A percentile compares a stretch with the other conserved stretches of the same genome.
These are phyloP conservation scores for Calephelis virginiensis DNA, from an alignment of 1,140 invertebrate species.

Conservation along the genomic window DNA sequence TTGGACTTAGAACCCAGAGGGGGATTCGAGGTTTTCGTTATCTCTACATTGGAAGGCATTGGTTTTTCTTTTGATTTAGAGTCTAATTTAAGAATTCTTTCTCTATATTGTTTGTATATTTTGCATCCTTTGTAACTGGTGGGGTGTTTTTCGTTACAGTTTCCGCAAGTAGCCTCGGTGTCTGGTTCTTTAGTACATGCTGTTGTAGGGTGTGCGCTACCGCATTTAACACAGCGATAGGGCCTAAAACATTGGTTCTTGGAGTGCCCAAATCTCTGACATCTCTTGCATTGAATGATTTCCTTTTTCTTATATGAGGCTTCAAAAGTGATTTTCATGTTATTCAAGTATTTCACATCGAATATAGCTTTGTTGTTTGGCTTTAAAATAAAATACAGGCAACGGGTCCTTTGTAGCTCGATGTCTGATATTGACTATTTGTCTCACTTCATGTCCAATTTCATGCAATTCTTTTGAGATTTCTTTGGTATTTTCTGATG, in stretches of 20 bases:
- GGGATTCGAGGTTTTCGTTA: too few species aligned
- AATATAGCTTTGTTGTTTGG: slow-evolving; percentile 43
- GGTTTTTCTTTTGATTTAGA: too few species aligned
- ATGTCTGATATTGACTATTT: slow-evolving; percentile 25
- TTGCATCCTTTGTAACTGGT: slow-evolving; percentile 21
- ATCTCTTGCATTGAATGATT: slow-evolving; percentile 36
- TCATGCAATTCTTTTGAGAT: slow-evolving; percentile 39
- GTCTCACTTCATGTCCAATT: slow-evolving; percentile 38
- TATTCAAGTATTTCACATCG: slow-evolving; percentile 25
- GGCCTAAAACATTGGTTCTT: slow-evolving; percentile 39
- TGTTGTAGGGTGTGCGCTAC: not conserved
- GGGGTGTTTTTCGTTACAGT: slow-evolving; percentile 22
- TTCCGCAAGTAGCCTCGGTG: slow-evolving; percentile 23
- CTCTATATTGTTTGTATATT: slow-evolving; percentile 1
- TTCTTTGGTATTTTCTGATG: slow-evolving; percentile 35
- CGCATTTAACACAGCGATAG: slow-evolving; percentile 41
- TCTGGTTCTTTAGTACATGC: slow-evolving; percentile 12
- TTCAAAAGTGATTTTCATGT: slow-evolving; percentile 45
- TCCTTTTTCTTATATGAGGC: slow-evolving; percentile 37
- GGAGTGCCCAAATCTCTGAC: slow-evolving; percentile 35
- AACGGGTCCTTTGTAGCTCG: slow-evolving; percentile 33
- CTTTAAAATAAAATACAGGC: slow-evolving; percentile 34
- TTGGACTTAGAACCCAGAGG: too few species aligned
- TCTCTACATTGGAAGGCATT: too few species aligned
- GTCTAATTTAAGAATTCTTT: too few species aligned